Evolutionary conservation across 2,888 invertebrate genomes (phyloP).

Genomic region (Epinotia bilunana): DNA sequence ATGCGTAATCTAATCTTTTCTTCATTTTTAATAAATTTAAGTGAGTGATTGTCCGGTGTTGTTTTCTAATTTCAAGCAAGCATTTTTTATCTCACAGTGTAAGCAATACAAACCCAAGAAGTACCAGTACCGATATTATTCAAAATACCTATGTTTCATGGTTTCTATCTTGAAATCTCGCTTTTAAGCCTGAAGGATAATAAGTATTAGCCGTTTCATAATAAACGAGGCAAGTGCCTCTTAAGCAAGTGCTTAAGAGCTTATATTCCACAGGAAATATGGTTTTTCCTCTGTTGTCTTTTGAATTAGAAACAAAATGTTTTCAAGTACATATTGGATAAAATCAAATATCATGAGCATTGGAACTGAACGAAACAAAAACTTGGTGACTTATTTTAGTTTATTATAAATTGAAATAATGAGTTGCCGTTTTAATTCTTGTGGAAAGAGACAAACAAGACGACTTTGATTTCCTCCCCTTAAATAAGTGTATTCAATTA

Average conservation of each 20-base stretch:
- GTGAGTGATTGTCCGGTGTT: background rate
- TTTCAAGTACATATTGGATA: background rate
- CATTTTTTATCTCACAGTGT: background rate
- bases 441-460: background rate
- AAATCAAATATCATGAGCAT: background rate
- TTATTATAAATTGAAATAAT: background rate
- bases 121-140: slow-evolving; percentile 3
- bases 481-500: background rate
- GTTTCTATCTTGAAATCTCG: slow-evolving; percentile 21
- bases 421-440: background rate
- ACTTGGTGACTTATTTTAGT: no score
- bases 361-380: background rate
- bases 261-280: slow-evolving; percentile 31
- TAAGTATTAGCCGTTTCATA: slow-evolving; percentile 36
- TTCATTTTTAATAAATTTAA: no score
- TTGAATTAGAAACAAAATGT: slow-evolving; percentile 2
- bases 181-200: slow-evolving; percentile 39
- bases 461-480: background rate
- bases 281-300: slow-evolving; percentile 23
- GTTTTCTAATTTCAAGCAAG: background rate
- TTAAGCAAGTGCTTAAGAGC: slow-evolving; percentile 41
- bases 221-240: slow-evolving; percentile 43
- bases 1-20: no score
- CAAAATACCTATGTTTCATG: slow-evolving; percentile 9
- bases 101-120: background rate